Evolutionary conservation across 1,140 invertebrate species (phyloP), one percentile per base, ranked within the genome.

Genomic region (Aporrectodea caliginosa): DNA sequence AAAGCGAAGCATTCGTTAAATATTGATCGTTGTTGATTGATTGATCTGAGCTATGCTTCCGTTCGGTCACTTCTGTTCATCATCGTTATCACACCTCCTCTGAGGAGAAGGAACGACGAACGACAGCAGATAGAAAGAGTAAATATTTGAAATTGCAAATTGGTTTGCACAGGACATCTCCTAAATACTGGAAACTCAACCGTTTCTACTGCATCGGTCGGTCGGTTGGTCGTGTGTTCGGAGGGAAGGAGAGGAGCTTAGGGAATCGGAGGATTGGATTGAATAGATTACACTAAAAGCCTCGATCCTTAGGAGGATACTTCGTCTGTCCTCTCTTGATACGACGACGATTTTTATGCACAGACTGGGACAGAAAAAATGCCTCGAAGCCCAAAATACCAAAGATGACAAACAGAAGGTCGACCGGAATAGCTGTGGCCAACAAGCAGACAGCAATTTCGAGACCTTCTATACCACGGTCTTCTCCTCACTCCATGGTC

Each of bases 81-180:
- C 43, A 22, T 58, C 43, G 22, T 58, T 22, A 58, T 58, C 43
- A 58, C 43, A 58, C 43, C 43, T 58, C 43, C 43, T 58, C 43
- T 22, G 43, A 58, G n/a, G n/a, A n/a, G 43, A 58, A 22, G 22
- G 43, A 58, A 58, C n/a, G n/a, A n/a, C n/a, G n/a, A n/a, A n/a
- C n/a, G n/a, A n/a, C n/a, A n/a, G 22, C 43, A 58, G 43, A 58
- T 58, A 58, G 22, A 58, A 58, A 58, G 43, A 58, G 43, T 58
- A 58, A 58, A 58, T 58, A 58, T 58, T 58, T 58, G 43, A 58
- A 58, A 58, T 58, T 58, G 43, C 43, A 58, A 58, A 58, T 58
- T 58, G 43, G 43, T 58, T 58, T 58, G 43, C 43, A 58, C 43
- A 58, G 43, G 22, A 22, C 43, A 6, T 6, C 43, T 58, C 22